Conservation (phyloP, 2,113 vertebrate genomes). For the Cyanocitta stelleri region DNA sequence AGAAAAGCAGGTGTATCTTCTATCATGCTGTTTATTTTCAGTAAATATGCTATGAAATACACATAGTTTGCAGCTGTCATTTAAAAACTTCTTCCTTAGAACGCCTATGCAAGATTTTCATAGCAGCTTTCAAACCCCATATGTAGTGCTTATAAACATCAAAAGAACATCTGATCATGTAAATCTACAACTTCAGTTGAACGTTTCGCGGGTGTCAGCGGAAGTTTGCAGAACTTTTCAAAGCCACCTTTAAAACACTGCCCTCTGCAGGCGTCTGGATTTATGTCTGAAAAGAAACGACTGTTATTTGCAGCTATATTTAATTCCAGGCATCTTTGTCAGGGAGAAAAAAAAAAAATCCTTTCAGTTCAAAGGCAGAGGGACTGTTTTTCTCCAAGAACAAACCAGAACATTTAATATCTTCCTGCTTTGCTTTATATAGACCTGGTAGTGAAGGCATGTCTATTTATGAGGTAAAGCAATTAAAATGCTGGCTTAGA, state of each 20-base stretch:
- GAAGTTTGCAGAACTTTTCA: not conserved
- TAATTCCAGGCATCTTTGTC: not conserved
- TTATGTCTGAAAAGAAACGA: not conserved
- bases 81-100: not conserved
- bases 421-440: not conserved
- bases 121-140: not conserved
- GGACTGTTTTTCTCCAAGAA: not conserved
- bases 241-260: not conserved
- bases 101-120: not conserved
- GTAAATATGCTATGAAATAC: not conserved
- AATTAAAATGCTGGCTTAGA: not conserved
- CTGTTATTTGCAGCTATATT: not conserved
- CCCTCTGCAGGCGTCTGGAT: not conserved
- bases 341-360: not conserved
- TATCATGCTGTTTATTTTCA: not conserved
- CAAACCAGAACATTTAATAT: not conserved
- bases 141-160: not conserved
- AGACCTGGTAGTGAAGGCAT: not conserved
- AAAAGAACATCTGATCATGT: accelerated
- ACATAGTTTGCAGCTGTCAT: not conserved
- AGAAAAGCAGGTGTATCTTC: not conserved
- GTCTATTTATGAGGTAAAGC: not conserved
- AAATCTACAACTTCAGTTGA: not conserved
- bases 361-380: not conserved
- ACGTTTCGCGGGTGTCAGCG: accelerated